Base-by-base conservation (phyloP, 2,888 invertebrate genomes). In the Drosophila ezoana region DNA sequence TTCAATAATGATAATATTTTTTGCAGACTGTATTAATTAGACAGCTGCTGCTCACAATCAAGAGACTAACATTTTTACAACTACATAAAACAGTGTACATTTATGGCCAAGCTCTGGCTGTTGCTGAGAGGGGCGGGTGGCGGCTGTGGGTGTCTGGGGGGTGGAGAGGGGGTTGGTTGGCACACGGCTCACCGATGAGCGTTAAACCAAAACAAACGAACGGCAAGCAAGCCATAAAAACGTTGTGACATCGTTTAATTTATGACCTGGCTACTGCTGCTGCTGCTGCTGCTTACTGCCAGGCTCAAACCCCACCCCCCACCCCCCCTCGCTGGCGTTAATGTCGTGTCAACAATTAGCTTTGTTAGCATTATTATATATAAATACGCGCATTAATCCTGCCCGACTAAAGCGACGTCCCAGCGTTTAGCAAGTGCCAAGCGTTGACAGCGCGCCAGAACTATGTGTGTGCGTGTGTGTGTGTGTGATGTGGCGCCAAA, bases 331-430 rank as follows among this genome's bases (percentile, higher is more conserved):
- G 28, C 48, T 41, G 40, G 43, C 52, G 81, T 62, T 76, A 76
- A 78, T 84, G 81, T 76, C 69, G 38, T 86, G 81, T 78, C 76
- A 86, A 83, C 89, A 88, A 83, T 87, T 88, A 76, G 70, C 78
- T 79, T 67, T 71, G 72, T 76, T 72, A 66, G 70, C 72, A 37
- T 62, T 76, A 72, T 72, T 69, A 76, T 85, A 67, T 78, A 80
- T 54, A 68, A 74, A 72, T 63, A 51, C 56, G 58, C 58, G 45
- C 67, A 68, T 44, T 86, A 82, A 77, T 82, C 53, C 83, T 64
- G 52, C 41, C 38, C 44, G 20, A 48, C 68, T 59, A 33, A 61
- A 58, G 38, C 40, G 47, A 52, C 43, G 47, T 44, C 41, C 40
- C 20, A 20, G 20, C 53, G 77, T 38, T 72, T 49, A 66, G 44